Evolutionary conservation across 2,888 invertebrate species (phyloP).

Genomic region (Acleris cristana): DNA sequence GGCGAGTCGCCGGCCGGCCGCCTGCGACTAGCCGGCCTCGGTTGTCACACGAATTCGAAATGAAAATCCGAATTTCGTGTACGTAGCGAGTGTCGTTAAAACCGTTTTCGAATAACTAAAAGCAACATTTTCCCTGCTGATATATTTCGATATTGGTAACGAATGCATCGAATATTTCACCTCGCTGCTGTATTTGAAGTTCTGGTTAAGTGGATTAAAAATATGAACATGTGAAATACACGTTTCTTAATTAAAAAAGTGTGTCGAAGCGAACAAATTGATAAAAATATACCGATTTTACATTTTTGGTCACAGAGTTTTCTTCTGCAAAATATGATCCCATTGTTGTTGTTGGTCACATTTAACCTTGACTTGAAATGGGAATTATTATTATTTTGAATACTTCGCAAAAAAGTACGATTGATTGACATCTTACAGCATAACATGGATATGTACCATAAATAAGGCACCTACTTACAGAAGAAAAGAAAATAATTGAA

Average conservation of each 20-base stretch:
- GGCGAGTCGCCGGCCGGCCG: no score
- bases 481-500: constrained; percentile 55
- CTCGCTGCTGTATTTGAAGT: constrained; percentile 2
- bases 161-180: constrained; percentile 11
- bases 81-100: not conserved
- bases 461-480: constrained; percentile 38
- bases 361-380: no score
- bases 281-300: no score
- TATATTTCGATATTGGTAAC: constrained; percentile 17
- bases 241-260: no score
- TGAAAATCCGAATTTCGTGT: constrained; percentile 1
- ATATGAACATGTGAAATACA: not conserved
- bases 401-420: no score
- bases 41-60: constrained; percentile 4
- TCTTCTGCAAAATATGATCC: no score
- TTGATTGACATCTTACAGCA: constrained; percentile 28
- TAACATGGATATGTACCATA: constrained; percentile 31
- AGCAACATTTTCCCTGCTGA: not conserved
- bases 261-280: no score
- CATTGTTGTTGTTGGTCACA: no score
- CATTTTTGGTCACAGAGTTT: no score
- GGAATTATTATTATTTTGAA: no score
- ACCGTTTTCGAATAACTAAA: not conserved
- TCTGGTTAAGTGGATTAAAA: constrained; percentile 13
- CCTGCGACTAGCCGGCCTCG: no score